These are phyloP conservation scores for Narcine bancroftii DNA, from an alignment of 2,113 vertebrate species.

Conservation along the genomic window DNA sequence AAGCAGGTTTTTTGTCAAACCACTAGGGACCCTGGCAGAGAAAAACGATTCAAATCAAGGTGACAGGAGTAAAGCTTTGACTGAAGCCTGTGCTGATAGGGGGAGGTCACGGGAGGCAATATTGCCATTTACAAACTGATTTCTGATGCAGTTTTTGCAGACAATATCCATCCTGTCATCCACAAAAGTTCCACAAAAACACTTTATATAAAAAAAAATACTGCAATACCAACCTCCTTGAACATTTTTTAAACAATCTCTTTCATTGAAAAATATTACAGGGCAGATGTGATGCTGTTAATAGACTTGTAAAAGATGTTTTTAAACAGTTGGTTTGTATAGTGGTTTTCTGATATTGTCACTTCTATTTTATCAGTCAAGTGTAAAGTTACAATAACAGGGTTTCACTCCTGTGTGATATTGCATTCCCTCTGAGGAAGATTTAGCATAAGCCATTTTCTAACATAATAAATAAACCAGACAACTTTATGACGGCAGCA, in stretches of 20 bases:
- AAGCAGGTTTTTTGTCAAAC: neutral
- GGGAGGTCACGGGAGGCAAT: neutral
- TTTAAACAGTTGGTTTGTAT: neutral
- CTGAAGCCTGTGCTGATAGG: constrained; percentile 23
- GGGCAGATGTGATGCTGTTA: constrained; percentile 22
- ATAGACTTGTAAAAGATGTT: constrained; percentile 17
- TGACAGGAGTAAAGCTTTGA: constrained; percentile 12
- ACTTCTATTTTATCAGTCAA: constrained; percentile 13
- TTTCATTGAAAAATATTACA: neutral
- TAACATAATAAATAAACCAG: neutral
- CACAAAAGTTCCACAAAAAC: constrained; percentile 12
- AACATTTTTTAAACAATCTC: constrained; percentile 11
- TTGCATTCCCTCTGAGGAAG: neutral
- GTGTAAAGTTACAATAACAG: constrained; percentile 31
- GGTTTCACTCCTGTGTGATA: constrained; percentile 10
- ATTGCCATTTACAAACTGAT: constrained; percentile 14
- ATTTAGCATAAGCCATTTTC: constrained; percentile 6
- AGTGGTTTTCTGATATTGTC: constrained; percentile 18
- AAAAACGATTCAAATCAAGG: constrained; percentile 28
- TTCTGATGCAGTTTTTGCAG: neutral
- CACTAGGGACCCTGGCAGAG: constrained; percentile 22
- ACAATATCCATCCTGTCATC: neutral
- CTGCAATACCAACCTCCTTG: neutral
- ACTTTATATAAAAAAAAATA: constrained; percentile 11
- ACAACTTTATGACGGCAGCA: neutral